Conservation (phyloP, 2,113 vertebrate species). For the Pollimyrus isidori region DNA sequence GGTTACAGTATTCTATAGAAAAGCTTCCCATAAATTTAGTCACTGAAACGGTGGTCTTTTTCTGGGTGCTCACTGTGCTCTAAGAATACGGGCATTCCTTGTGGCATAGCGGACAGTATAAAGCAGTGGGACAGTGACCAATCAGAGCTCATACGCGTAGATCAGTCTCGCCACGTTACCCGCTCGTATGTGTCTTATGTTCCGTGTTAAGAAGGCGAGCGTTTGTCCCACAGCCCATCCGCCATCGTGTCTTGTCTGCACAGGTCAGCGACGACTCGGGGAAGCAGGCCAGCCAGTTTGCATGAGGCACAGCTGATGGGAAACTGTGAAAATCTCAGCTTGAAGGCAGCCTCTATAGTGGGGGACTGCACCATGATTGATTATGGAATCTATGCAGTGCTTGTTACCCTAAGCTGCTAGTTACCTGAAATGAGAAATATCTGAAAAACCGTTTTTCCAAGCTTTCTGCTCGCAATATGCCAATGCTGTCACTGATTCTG, state of each 20-base stretch:
- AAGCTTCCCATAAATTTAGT: not conserved
- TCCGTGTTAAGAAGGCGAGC: not conserved
- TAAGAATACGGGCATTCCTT: not conserved
- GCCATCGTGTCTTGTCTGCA: conserved; percentile 46
- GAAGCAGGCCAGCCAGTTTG: conserved; percentile 40
- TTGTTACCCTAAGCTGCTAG: not conserved
- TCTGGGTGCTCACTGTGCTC: not conserved
- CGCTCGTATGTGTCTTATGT: not conserved
- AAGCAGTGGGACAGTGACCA: not conserved
- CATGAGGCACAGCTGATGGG: conserved; percentile 36
- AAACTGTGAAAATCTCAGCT: conserved; percentile 29
- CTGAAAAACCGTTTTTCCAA: not conserved
- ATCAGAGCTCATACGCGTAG: not conserved
- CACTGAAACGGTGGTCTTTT: not conserved
- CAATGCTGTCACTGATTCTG: not conserved
- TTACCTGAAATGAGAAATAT: not conserved
- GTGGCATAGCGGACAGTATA: not conserved
- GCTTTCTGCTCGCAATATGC: not conserved
- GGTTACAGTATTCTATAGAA: not conserved
- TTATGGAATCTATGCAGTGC: not conserved
- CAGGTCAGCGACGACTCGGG: conserved; percentile 33
- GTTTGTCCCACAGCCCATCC: conserved; percentile 30
- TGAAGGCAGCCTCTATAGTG: not conserved
- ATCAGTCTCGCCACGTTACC: not conserved
- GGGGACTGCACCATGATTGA: not conserved